Evolutionary conservation across 2,888 invertebrate species (phyloP).

Genomic region (Leucoma salicis): DNA sequence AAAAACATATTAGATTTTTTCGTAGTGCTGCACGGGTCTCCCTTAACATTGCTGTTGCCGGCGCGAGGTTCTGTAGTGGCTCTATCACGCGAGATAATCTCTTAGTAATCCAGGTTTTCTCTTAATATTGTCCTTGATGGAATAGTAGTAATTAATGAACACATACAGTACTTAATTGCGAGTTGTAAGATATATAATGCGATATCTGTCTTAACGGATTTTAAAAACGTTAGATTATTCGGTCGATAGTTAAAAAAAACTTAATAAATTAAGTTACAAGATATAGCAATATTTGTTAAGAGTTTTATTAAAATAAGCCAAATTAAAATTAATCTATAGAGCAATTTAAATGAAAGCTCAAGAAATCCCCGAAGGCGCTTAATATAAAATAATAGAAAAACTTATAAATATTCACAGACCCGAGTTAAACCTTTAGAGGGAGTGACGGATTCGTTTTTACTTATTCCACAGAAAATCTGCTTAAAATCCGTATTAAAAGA

Average conservation of each 20-base stretch:
- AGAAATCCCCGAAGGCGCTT: slow-evolving; percentile 54
- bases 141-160: no score
- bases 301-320: slow-evolving; percentile 47
- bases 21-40: no score
- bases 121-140: no score
- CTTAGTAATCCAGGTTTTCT: no score
- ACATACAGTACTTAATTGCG: no score
- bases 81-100: no score
- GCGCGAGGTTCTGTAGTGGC: no score
- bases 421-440: slow-evolving; percentile 73
- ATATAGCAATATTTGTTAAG: slow-evolving; percentile 33
- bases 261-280: slow-evolving; percentile 12
- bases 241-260: slow-evolving; percentile 3
- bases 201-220: no score
- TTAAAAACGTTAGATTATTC: slow-evolving; percentile 4
- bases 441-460: slow-evolving; percentile 81
- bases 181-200: no score
- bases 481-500: slow-evolving; percentile 82
- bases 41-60: no score
- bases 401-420: slow-evolving; percentile 78
- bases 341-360: slow-evolving; percentile 56
- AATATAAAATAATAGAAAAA: slow-evolving; percentile 80
- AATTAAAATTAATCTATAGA: slow-evolving; percentile 59
- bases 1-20: no score
- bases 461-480: slow-evolving; percentile 82